These are phyloP conservation scores for Norana najaformis DNA, from an alignment of 2,888 invertebrate species.

Conservation along the genomic window DNA sequence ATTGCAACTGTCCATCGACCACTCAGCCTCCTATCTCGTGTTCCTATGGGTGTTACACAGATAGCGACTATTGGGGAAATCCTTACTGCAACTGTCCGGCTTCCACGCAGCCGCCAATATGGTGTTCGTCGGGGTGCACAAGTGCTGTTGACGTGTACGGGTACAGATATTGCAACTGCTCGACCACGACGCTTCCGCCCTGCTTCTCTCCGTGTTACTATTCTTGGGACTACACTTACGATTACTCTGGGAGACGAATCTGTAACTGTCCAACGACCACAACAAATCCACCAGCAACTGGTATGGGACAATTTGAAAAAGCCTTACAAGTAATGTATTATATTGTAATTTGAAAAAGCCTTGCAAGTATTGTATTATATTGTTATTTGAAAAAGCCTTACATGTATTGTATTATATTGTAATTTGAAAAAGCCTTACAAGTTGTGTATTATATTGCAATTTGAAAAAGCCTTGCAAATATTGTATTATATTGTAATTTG, in stretches of 20 bases:
- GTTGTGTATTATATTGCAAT: not conserved
- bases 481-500: not conserved
- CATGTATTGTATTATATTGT: not conserved
- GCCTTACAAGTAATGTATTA: not conserved
- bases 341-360: not conserved
- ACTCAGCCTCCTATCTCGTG: not conserved
- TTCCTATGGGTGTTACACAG: not conserved
- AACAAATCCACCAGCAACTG: not conserved
- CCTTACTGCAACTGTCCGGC: not conserved
- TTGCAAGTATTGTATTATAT: not conserved
- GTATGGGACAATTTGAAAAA: not conserved
- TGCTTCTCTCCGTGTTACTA: not conserved
- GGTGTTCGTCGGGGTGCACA: not conserved
- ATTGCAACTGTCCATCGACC: not conserved
- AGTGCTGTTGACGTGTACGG: not conserved
- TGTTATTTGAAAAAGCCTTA: not conserved
- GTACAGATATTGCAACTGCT: not conserved
- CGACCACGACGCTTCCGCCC: not conserved
- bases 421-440: not conserved
- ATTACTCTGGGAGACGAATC: not conserved
- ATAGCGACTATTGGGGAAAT: not conserved
- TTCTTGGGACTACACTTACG: constrained; percentile 19
- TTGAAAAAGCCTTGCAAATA: not conserved
- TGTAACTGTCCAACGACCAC: constrained; percentile 19
- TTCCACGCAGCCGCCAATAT: constrained; percentile 1